Conservation (phyloP, 2,888 invertebrate species). For the Meghimatium bilineatum region DNA sequence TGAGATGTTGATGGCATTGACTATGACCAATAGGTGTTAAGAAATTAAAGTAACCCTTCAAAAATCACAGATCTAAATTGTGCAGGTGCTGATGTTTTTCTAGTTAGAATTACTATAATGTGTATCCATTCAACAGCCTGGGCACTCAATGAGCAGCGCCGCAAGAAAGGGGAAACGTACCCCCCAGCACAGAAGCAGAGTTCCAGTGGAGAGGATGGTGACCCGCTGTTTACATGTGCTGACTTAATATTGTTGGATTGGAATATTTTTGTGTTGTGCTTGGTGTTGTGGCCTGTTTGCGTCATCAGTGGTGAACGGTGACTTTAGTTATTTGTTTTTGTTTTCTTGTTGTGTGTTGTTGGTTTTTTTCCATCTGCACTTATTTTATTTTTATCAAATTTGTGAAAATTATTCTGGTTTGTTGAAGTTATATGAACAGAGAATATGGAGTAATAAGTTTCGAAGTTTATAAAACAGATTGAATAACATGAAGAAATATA, state of each 20-base stretch:
- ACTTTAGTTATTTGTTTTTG: background rate
- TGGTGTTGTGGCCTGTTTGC: conserved; percentile 15
- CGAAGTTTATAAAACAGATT: too few relatives aligned
- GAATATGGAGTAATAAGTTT: too few relatives aligned
- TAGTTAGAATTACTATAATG: background rate
- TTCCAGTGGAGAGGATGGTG: conserved; percentile 61
- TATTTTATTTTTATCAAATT: background rate
- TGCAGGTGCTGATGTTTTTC: background rate
- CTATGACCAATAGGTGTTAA: too few relatives aligned
- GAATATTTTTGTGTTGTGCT: conserved; percentile 24
- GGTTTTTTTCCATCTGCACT: background rate
- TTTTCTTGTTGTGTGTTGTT: background rate
- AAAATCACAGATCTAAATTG: background rate
- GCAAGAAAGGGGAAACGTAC: conserved; percentile 57
- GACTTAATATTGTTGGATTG: conserved; percentile 32
- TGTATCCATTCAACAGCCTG: conserved; percentile 60
- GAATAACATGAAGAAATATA: too few relatives aligned
- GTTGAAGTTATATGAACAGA: background rate
- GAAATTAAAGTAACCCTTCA: background rate
- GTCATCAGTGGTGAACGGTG: background rate
- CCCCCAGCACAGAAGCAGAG: conserved; percentile 54
- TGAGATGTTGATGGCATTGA: too few relatives aligned
- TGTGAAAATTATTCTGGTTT: conserved; percentile 13
- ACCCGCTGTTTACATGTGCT: conserved; percentile 44
- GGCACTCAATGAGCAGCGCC: conserved; percentile 68